phyloP scores from a whole-genome alignment of 2,113 vertebrate genomes.

The Leucoraja erinaceus region DNA sequence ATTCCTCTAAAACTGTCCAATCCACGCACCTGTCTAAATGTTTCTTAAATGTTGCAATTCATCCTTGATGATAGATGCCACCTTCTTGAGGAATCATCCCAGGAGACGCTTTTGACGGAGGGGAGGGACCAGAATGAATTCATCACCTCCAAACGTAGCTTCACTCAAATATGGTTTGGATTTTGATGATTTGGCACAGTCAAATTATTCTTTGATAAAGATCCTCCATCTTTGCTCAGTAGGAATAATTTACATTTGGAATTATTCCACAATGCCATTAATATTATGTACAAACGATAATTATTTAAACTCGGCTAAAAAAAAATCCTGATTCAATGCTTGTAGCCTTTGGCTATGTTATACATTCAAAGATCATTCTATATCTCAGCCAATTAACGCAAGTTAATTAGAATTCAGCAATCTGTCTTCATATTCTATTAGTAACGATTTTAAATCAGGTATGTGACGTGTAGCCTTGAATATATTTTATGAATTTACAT shows the following conservation, averaged over 20 bases:
- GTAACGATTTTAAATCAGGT: neutral
- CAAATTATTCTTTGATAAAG: neutral
- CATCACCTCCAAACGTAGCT: neutral
- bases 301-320: neutral
- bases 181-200: neutral
- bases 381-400: neutral
- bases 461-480: neutral
- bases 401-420: neutral
- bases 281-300: neutral
- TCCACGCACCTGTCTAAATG: too few relatives aligned
- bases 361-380: conserved; percentile 14
- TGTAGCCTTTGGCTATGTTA: neutral
- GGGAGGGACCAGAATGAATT: neutral
- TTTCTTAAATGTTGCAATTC: too few relatives aligned
- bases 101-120: too few relatives aligned
- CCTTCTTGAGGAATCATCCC: too few relatives aligned
- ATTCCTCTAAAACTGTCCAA: too few relatives aligned
- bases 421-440: neutral
- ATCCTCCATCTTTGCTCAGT: neutral
- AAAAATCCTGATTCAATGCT: neutral
- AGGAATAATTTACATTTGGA: neutral
- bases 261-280: neutral
- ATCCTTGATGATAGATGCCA: too few relatives aligned
- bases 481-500: neutral
- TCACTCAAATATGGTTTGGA: neutral